phyloP scores from a whole-genome alignment of 2,113 vertebrate species.

The Prietella phreatophila region DNA sequence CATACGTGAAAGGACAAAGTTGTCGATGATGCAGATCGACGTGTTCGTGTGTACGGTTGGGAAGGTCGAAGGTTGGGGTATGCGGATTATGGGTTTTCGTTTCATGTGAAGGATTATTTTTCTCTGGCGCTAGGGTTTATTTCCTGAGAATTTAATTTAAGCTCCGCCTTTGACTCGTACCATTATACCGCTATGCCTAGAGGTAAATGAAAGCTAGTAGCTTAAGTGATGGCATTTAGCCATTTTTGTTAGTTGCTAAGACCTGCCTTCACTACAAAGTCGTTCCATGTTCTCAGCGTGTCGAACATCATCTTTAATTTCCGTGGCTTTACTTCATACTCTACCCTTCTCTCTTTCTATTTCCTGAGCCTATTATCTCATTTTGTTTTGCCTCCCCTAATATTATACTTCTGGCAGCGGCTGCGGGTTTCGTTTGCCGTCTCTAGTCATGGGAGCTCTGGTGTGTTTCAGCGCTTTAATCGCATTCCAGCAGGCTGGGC shows the following conservation, averaged over 20 bases:
- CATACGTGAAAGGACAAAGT: background rate
- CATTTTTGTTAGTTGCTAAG: background rate
- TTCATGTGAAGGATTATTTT: background rate
- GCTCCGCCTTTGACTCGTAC: background rate
- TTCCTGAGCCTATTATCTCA: background rate
- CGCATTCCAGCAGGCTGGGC: constrained; percentile 70
- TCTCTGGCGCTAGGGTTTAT: background rate
- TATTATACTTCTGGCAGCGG: background rate
- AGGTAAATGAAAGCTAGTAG: background rate
- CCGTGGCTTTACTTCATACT: background rate
- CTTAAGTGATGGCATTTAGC: background rate
- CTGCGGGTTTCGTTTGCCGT: constrained; percentile 7
- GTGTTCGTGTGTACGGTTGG: background rate
- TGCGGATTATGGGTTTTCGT: background rate
- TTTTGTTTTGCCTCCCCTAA: background rate
- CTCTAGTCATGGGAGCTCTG: constrained; percentile 47
- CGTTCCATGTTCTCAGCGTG: background rate
- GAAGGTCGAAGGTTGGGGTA: background rate
- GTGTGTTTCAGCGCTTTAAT: constrained; percentile 65
- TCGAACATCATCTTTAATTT: background rate
- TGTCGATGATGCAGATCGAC: background rate
- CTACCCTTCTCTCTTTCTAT: background rate
- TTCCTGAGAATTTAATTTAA: background rate
- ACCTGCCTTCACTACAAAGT: background rate
- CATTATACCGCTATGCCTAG: background rate